Base-by-base conservation (phyloP, 2,888 invertebrate species). In the Scaeva pyrastri region DNA sequence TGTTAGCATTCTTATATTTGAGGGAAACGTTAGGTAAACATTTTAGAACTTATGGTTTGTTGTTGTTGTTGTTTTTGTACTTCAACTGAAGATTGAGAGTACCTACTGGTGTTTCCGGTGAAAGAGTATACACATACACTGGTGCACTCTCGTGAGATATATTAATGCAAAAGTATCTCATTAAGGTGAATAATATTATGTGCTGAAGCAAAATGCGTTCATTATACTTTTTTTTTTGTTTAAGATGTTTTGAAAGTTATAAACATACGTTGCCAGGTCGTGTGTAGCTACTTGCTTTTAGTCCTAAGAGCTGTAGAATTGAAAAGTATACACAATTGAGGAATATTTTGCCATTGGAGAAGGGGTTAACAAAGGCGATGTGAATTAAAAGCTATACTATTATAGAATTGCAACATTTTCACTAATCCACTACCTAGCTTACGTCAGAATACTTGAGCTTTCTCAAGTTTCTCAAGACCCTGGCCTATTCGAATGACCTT, bases 151-250 rank as follows among this genome's bases (percentile, higher is more conserved):
- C 8, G 16, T 43, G 41, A 50, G 50, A 58, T 50, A 41, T 68
- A 50, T 68, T 68, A 26, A 60, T 58, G 10, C 8, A 5, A 23
- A 56, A 52, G 80, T 64, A 71, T 43, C 79, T 84, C 84, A 84
- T 84, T 84, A 84, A 71, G 56, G 74, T 71, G 79, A 75, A 79
- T 78, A 74, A 64, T 68, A 73, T 64, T 52, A 52, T 26, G 52
- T 26, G 52, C 8, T 23, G 14, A 2, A 52, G 14, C 23, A 52
- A 26, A 14, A 52, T 11, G 8, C 52, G 7, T 23, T n/a, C n/a
- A 52, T 26, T 8, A 26, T 52, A n/a, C 23, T 23, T 26, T 21
- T 52, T 52, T 52, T 19, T 10, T 12, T 19, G 19, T 48, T 19
- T 48, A 21, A 11, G 12, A 50, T 5, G 4, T 31, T 31, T 31